phyloP scores from a whole-genome alignment of 53 echinoderm and acorn worm genomes.

The Luidia sarsii region DNA sequence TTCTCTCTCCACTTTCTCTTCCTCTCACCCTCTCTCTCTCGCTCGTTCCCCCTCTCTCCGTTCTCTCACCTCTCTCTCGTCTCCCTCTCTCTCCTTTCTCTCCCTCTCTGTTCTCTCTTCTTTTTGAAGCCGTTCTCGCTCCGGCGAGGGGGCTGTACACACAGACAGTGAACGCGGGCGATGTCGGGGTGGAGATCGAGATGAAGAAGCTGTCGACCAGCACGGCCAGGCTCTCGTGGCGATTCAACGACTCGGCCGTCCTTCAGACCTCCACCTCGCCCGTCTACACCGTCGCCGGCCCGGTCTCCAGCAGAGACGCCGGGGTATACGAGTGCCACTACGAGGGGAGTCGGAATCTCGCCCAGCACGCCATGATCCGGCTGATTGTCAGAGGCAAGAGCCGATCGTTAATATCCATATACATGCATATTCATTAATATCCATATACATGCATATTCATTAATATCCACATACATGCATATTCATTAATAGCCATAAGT shows the following conservation, averaged over 20 bases:
- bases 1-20: too few relatives aligned
- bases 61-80: too few relatives aligned
- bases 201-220: constrained; percentile 26
- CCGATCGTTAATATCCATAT: too few relatives aligned
- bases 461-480: background rate
- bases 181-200: constrained; percentile 43
- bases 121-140: too few relatives aligned
- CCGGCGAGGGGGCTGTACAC: constrained; percentile 62
- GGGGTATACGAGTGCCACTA: constrained; percentile 80
- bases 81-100: too few relatives aligned
- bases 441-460: too few relatives aligned
- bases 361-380: constrained; percentile 45
- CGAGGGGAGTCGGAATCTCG: constrained; percentile 42
- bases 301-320: constrained; percentile 45
- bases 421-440: too few relatives aligned
- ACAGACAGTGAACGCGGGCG: constrained; percentile 64
- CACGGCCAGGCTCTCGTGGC: background rate
- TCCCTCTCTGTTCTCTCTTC: too few relatives aligned
- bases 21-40: too few relatives aligned
- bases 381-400: constrained; percentile 71
- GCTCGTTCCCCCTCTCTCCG: too few relatives aligned
- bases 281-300: constrained; percentile 40
- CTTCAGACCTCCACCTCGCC: background rate
- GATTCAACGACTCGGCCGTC: constrained; percentile 49
- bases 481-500: background rate